A percentile compares a stretch with the other conserved stretches of the same genome.
phyloP scores from a whole-genome alignment of 1,140 invertebrate genomes.

The Hyles vespertilio region DNA sequence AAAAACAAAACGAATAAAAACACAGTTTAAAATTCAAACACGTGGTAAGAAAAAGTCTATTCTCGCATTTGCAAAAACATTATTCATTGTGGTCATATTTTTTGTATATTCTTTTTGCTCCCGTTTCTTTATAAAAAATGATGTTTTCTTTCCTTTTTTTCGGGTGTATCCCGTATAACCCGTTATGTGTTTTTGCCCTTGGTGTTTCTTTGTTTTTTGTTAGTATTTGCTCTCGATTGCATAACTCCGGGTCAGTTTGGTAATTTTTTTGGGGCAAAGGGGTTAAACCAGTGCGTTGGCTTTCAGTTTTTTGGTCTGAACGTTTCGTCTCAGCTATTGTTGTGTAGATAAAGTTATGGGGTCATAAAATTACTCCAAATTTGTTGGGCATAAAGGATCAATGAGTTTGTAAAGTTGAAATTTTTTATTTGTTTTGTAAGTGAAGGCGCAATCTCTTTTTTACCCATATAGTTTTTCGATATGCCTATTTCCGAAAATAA shows the following conservation, averaged over 20 bases:
- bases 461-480: too few relatives aligned
- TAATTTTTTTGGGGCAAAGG: constrained; percentile 4
- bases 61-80: constrained; percentile 51
- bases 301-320: background rate
- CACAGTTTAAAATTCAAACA: constrained; percentile 54
- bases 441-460: too few relatives aligned
- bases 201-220: constrained; percentile 42
- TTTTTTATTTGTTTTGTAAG: too few relatives aligned
- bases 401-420: too few relatives aligned
- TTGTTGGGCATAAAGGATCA: too few relatives aligned
- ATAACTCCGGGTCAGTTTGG: constrained; percentile 38
- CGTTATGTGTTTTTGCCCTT: constrained; percentile 59
- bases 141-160: constrained; percentile 28
- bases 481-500: too few relatives aligned
- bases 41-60: constrained; percentile 57
- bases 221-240: constrained; percentile 33
- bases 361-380: too few relatives aligned
- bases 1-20: constrained; percentile 49
- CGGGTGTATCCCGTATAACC: constrained; percentile 39
- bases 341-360: too few relatives aligned
- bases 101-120: constrained; percentile 50
- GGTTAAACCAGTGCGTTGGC: background rate
- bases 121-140: constrained; percentile 42
- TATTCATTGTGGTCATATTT: constrained; percentile 43
- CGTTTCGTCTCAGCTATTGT: too few relatives aligned